phyloP scores from a whole-genome alignment of 23 tunicate genomes.

The Halocynthia roretzi region DNA sequence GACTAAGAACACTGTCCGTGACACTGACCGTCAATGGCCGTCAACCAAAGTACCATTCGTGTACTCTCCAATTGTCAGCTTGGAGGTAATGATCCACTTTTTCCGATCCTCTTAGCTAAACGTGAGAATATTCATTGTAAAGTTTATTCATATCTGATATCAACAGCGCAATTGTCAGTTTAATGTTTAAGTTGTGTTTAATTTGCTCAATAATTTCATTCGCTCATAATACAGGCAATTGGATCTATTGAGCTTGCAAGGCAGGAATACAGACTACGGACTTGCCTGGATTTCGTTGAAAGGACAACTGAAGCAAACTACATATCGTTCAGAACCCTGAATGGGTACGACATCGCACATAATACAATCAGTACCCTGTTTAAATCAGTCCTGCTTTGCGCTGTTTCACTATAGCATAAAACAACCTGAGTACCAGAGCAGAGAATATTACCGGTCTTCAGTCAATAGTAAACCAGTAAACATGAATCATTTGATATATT shows the following conservation, averaged over 20 bases:
- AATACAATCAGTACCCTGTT: too few species aligned
- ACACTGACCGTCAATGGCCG: conserved; percentile 33
- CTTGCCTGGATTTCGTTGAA: conserved; percentile 15
- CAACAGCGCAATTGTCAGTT: not conserved
- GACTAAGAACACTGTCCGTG: conserved; percentile 29
- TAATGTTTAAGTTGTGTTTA: not conserved
- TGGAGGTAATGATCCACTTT: conserved; percentile 21
- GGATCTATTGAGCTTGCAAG: conserved; percentile 30
- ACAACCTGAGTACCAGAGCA: too few species aligned
- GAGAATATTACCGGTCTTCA: too few species aligned
- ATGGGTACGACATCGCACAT: not conserved
- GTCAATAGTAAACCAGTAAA: too few species aligned
- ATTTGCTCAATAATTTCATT: too few species aligned
- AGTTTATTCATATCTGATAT: not conserved
- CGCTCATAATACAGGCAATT: not conserved
- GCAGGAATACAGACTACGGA: conserved; percentile 23
- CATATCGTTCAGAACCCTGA: not conserved
- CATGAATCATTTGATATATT: too few species aligned
- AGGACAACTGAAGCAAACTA: conserved; percentile 15
- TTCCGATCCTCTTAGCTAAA: too few species aligned
- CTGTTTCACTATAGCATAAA: too few species aligned
- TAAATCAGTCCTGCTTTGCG: too few species aligned
- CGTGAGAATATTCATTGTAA: not conserved
- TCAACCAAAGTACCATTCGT: conserved; percentile 39
- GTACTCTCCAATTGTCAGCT: conserved; percentile 14